A percentile compares a stretch with the other conserved stretches of the same genome.
phyloP scores from a whole-genome alignment of 1,140 invertebrate species.

The Drosophila lacteicornis region DNA sequence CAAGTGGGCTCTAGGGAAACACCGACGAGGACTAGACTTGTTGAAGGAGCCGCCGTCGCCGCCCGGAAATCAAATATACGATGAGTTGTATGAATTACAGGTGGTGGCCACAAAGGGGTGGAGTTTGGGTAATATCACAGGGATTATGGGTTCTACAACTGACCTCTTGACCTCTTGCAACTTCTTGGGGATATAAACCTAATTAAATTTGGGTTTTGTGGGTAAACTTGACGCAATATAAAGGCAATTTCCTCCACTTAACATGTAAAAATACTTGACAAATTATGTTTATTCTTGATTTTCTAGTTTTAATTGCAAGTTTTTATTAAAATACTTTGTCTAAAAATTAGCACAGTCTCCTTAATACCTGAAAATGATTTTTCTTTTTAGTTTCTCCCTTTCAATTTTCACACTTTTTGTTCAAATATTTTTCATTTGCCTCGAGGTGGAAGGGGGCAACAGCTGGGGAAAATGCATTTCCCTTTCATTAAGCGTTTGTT shows the following conservation, averaged over 20 bases:
- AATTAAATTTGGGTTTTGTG: background rate
- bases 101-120: background rate
- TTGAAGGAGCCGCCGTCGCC: constrained; percentile 6
- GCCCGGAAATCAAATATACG: constrained; percentile 48
- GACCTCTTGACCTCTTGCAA: background rate
- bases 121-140: constrained; percentile 11
- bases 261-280: no score
- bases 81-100: constrained; percentile 35
- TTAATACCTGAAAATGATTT: no score
- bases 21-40: constrained; percentile 23
- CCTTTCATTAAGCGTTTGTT: constrained; percentile 40
- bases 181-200: background rate
- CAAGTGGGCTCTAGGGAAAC: constrained; percentile 38
- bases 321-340: background rate
- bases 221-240: background rate
- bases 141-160: constrained; percentile 24
- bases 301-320: no score
- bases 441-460: background rate
- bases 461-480: constrained; percentile 26
- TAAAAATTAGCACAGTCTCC: no score
- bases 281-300: no score
- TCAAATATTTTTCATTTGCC: constrained; percentile 13
- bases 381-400: background rate
- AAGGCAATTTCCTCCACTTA: no score
- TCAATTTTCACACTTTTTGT: constrained; percentile 17